Conservation (phyloP, 2,113 vertebrate genomes). For the Callionymus lyra region DNA sequence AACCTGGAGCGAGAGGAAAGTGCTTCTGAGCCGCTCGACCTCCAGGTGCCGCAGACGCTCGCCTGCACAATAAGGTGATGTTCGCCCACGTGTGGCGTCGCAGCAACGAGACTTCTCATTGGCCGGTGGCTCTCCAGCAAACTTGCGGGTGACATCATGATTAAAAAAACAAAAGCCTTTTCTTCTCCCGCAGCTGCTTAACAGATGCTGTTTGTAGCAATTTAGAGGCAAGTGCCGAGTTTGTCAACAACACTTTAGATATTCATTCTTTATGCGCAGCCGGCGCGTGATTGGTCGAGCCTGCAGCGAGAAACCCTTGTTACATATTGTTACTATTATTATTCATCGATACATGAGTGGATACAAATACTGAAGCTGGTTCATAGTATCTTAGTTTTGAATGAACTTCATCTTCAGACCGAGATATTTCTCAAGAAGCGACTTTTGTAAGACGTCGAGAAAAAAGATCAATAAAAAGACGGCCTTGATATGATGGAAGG, state of each 20-base stretch:
- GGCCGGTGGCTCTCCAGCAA: constrained; percentile 40
- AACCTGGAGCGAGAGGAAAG: not conserved
- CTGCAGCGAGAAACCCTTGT: too few relatives aligned
- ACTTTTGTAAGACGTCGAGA: too few relatives aligned
- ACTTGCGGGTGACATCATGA: constrained; percentile 53
- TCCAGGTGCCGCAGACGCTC: constrained; percentile 20
- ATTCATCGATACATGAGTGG: too few relatives aligned
- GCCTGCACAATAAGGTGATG: constrained; percentile 20
- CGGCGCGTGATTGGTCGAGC: not conserved
- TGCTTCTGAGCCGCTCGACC: constrained; percentile 13
- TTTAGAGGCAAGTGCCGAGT: constrained; percentile 61
- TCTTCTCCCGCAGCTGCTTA: constrained; percentile 58
- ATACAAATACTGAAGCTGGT: too few relatives aligned
- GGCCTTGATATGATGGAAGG: too few relatives aligned
- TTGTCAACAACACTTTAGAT: constrained; percentile 63
- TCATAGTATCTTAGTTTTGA: too few relatives aligned
- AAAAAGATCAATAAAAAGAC: too few relatives aligned
- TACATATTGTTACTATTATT: too few relatives aligned
- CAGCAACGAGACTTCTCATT: constrained; percentile 44
- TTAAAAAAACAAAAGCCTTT: constrained; percentile 50
- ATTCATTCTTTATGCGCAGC: constrained; percentile 59
- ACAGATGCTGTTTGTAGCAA: constrained; percentile 66
- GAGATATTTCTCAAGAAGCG: too few relatives aligned
- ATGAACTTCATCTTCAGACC: too few relatives aligned
- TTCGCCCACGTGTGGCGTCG: constrained; percentile 41